A percentile compares a stretch with the other conserved stretches of the same genome.
Conservation (phyloP, 2,797 vertebrate genomes). For the Tokudaia tokunoshimensis region DNA sequence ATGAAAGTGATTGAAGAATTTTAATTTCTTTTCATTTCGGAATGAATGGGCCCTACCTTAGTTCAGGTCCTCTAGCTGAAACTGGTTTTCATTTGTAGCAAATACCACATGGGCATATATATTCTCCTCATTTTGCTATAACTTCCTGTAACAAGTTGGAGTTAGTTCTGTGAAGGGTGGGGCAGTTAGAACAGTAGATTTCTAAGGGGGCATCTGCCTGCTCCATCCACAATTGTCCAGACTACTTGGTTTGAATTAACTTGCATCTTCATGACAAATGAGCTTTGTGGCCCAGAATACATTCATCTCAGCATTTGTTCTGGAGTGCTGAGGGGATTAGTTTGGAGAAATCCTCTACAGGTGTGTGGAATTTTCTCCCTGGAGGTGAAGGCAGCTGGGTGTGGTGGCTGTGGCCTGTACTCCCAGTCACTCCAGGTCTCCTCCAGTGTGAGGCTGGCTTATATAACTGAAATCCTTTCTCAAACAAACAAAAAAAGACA, state of each 20-base stretch:
- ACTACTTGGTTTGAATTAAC: not conserved
- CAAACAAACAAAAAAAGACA: not conserved
- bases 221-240: not conserved
- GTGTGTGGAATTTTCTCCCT: not conserved
- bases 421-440: not conserved
- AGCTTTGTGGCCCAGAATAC: not conserved
- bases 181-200: not conserved
- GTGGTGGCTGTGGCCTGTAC: too few relatives aligned
- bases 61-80: constrained; percentile 49
- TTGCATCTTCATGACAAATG: not conserved
- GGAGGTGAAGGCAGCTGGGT: not conserved
- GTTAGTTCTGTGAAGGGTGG: not conserved
- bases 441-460: not conserved
- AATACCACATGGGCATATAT: not conserved
- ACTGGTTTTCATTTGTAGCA: constrained; percentile 14
- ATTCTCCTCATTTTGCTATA: constrained; percentile 31
- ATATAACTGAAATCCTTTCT: not conserved
- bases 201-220: not conserved
- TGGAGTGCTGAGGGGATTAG: constrained; percentile 29
- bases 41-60: constrained; percentile 11
- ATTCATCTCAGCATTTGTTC: constrained; percentile 20
- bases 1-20: constrained; percentile 17
- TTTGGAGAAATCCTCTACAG: constrained; percentile 48
- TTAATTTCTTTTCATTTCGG: constrained; percentile 63
- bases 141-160: constrained; percentile 9